phyloP scores from a whole-genome alignment of 2,113 vertebrate species.

The Oryzias javanicus region DNA sequence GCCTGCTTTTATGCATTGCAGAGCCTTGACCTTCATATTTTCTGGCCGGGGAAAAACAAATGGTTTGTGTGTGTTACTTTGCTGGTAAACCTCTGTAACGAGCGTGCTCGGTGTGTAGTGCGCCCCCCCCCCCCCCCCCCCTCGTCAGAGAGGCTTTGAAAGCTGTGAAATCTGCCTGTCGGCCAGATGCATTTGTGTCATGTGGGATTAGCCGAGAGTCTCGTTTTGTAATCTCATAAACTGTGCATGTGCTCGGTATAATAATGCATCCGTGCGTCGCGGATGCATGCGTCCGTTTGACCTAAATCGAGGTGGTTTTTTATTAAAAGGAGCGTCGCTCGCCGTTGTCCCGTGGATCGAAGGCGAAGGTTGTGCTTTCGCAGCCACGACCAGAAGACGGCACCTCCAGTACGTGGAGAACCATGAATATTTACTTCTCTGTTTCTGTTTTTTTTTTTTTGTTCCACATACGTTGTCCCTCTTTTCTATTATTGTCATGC shows the following conservation, averaged over 20 bases:
- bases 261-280: slow-evolving; percentile 2
- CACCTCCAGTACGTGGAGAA: too few relatives aligned
- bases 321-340: slow-evolving; percentile 2
- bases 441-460: slow-evolving; percentile 36
- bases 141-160: slow-evolving; percentile 23
- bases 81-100: slow-evolving; percentile 23
- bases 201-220: slow-evolving; percentile 42
- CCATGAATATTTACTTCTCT: slow-evolving; percentile 48
- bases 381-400: neutral
- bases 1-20: slow-evolving; percentile 10
- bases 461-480: slow-evolving; percentile 7
- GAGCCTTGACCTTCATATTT: slow-evolving; percentile 22
- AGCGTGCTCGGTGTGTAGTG: neutral
- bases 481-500: slow-evolving; percentile 28
- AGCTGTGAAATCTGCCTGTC: slow-evolving; percentile 50
- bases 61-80: slow-evolving; percentile 17
- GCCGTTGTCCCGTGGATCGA: neutral
- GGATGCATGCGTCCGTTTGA: neutral
- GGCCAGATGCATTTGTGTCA: slow-evolving; percentile 47
- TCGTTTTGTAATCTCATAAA: slow-evolving; percentile 38
- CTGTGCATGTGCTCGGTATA: slow-evolving; percentile 8
- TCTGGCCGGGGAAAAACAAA: slow-evolving; percentile 12
- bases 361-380: slow-evolving; percentile 8
- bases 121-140: neutral
- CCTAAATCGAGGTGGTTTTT: slow-evolving; percentile 7